Percentiles rank a stretch among this genome's conserved stretches.
phyloP scores from a whole-genome alignment of 2,113 vertebrate genomes.

The Archocentrus centrarchus region DNA sequence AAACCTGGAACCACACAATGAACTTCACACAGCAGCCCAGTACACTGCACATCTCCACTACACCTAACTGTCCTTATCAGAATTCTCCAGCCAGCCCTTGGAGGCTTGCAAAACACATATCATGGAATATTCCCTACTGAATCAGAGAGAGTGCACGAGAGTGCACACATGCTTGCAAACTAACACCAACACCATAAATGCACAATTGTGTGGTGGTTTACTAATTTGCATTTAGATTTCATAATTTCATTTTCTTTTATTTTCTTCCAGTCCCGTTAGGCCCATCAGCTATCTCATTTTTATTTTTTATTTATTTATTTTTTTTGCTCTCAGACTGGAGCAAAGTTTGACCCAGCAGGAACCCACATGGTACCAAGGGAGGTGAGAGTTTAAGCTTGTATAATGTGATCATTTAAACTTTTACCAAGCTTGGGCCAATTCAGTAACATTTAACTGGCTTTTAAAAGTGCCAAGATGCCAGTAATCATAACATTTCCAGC shows the following conservation, averaged over 20 bases:
- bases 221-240: conserved; percentile 73
- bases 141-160: conserved; percentile 26
- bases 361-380: conserved; percentile 14
- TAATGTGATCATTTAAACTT: conserved; percentile 8
- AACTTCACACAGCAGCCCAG: conserved; percentile 32
- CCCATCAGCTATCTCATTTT: conserved; percentile 35
- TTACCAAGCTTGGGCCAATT: background rate
- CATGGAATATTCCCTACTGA: conserved; percentile 23
- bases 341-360: conserved; percentile 35
- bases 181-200: conserved; percentile 36
- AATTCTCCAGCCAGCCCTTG: conserved; percentile 66
- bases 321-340: conserved; percentile 1
- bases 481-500: background rate
- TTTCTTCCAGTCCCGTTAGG: background rate
- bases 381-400: conserved; percentile 9
- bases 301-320: background rate
- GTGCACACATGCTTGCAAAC: conserved; percentile 34
- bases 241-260: conserved; percentile 21
- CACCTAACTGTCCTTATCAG: conserved; percentile 66
- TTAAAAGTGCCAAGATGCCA: background rate
- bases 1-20: conserved; percentile 41
- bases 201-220: conserved; percentile 45
- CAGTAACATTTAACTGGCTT: background rate
- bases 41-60: conserved; percentile 37
- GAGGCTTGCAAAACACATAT: conserved; percentile 55